These are phyloP conservation scores for Hybognathus amarus DNA, from an alignment of 2,797 vertebrate genomes.

Conservation along the genomic window DNA sequence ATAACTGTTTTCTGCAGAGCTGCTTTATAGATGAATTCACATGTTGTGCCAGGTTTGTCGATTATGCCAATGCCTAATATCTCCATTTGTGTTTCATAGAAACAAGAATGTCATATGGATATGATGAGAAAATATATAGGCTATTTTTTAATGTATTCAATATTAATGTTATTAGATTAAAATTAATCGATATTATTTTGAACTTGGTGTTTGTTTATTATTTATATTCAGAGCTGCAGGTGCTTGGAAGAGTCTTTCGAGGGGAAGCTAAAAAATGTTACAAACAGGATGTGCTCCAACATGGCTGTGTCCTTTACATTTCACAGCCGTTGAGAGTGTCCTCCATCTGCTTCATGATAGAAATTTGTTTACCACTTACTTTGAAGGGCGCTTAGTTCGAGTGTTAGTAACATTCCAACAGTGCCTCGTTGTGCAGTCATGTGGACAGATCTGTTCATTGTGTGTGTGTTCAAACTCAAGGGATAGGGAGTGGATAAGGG, in stretches of 20 bases:
- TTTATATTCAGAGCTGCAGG: constrained; percentile 36
- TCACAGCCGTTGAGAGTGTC: neutral
- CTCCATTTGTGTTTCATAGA: neutral
- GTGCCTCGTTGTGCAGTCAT: constrained; percentile 14
- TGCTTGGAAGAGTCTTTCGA: constrained; percentile 29
- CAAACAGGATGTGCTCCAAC: constrained; percentile 57
- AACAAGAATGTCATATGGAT: neutral
- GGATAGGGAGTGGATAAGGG: constrained; percentile 54
- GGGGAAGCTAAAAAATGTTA: constrained; percentile 33
- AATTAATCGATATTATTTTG: neutral
- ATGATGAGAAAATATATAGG: neutral
- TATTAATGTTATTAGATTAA: neutral
- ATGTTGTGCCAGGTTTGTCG: neutral
- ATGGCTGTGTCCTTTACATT: constrained; percentile 25
- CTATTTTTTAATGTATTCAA: neutral
- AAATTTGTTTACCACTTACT: constrained; percentile 37
- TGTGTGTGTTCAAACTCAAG: constrained; percentile 24
- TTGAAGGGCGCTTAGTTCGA: constrained; percentile 38
- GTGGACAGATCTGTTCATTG: constrained; percentile 45
- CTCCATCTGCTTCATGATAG: neutral
- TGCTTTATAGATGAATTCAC: neutral
- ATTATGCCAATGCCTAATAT: neutral
- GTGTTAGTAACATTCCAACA: constrained; percentile 36
- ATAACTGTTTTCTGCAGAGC: no score
- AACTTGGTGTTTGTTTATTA: neutral